Evolutionary conservation across 2,797 vertebrate genomes (phyloP).

Genomic region (Scomberomorus guttatus): DNA sequence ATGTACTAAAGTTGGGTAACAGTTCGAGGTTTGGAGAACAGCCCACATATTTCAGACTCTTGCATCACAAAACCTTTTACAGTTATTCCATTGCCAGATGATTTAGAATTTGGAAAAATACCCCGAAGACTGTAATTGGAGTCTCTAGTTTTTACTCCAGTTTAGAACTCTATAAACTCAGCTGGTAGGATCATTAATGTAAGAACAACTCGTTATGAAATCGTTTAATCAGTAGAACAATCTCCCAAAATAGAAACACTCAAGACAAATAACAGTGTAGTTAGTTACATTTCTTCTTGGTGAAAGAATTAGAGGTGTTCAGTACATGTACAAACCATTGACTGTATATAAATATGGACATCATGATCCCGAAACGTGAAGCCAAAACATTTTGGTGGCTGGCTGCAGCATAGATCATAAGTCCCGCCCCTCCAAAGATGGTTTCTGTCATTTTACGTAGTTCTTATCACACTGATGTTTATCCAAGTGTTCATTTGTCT

Average conservation of each 20-base stretch:
- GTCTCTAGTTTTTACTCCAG: not conserved
- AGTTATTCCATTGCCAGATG: constrained; percentile 15
- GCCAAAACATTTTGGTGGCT: no score
- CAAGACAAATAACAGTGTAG: not conserved
- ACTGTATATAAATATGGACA: no score
- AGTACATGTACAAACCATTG: no score
- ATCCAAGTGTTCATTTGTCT: no score
- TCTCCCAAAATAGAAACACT: not conserved
- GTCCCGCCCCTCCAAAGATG: no score
- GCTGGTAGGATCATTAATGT: not conserved
- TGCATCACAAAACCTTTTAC: constrained; percentile 21
- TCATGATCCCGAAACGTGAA: no score
- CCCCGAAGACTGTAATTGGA: not conserved
- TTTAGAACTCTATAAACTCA: not conserved
- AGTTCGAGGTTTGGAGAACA: constrained; percentile 32
- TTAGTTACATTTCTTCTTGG: not conserved
- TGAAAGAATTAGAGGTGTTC: no score
- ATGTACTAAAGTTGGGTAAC: constrained; percentile 24
- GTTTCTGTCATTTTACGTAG: no score
- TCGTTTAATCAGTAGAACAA: not conserved
- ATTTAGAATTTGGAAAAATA: constrained; percentile 22
- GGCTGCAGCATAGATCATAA: no score
- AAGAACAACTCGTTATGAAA: not conserved
- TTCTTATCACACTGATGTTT: no score
- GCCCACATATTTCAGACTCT: constrained; percentile 27